phyloP scores from a whole-genome alignment of 2,797 vertebrate genomes.

The Trichosurus vulpecula region DNA sequence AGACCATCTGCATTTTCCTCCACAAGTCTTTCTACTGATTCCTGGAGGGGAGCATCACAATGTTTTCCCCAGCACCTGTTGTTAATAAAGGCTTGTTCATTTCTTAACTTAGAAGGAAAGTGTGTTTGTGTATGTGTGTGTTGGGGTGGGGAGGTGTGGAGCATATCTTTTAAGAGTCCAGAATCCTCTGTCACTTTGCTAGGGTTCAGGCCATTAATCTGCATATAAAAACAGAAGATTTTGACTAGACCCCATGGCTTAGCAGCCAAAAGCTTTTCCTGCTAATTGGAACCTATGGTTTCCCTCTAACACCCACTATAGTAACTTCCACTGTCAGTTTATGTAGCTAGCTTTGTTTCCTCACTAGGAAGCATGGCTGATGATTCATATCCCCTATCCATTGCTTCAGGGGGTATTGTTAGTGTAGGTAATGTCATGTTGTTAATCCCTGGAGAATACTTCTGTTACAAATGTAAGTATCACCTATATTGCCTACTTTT shows the following conservation, averaged over 20 bases:
- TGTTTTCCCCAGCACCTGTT: neutral
- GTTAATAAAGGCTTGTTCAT: neutral
- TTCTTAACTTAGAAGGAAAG: neutral
- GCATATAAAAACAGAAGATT: neutral
- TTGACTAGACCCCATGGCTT: neutral
- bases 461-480: neutral
- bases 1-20: neutral
- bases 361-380: neutral
- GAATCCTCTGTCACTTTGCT: neutral
- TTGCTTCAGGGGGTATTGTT: neutral
- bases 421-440: neutral
- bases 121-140: neutral
- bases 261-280: neutral
- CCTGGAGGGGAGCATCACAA: neutral
- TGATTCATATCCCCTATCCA: neutral
- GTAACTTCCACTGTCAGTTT: neutral
- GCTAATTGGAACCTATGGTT: neutral
- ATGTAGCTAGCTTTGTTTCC: neutral
- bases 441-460: neutral
- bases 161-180: neutral
- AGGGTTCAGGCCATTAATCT: neutral
- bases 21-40: neutral
- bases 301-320: neutral
- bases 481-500: neutral
- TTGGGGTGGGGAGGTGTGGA: too few relatives aligned